Conservation (phyloP, 2,113 vertebrate species). For the Oreochromis tanganicae region DNA sequence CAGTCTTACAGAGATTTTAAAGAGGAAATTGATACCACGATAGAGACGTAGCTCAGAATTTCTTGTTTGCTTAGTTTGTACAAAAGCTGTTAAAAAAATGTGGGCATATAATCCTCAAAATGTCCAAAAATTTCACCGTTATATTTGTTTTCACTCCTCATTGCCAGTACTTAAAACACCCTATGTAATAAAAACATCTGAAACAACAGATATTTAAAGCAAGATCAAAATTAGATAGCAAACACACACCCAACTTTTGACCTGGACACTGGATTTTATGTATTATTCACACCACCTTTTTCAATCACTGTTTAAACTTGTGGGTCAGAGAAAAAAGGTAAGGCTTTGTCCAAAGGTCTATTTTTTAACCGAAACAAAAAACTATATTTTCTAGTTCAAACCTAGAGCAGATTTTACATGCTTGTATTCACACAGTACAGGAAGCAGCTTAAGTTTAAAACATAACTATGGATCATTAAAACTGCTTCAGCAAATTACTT, state of each 20-base stretch:
- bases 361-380: neutral
- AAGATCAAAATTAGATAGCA: neutral
- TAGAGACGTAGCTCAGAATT: neutral
- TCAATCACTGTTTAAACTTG: neutral
- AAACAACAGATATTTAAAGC: neutral
- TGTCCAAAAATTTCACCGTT: neutral
- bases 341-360: neutral
- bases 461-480: neutral
- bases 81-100: neutral
- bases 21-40: neutral
- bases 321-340: neutral
- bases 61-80: neutral
- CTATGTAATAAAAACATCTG: neutral
- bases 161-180: neutral
- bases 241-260: neutral
- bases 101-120: neutral
- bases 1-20: neutral
- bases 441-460: neutral
- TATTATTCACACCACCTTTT: neutral
- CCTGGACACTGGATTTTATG: neutral
- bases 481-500: neutral
- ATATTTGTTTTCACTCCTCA: neutral
- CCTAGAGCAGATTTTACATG: neutral
- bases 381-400: neutral
- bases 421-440: neutral